Conservation (phyloP, 2,888 invertebrate species). For the Smittia aterrima region DNA sequence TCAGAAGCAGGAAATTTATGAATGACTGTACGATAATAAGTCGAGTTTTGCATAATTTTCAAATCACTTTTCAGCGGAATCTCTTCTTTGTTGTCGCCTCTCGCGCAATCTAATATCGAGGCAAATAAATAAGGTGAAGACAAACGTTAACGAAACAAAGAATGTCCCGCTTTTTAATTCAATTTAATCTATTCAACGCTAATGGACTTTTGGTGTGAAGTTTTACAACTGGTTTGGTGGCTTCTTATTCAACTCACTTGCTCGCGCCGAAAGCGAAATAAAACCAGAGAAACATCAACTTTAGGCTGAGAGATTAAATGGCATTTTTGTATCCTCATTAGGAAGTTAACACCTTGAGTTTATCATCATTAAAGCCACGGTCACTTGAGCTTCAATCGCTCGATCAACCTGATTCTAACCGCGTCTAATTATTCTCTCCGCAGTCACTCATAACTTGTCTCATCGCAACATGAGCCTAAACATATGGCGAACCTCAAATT, state of each 20-base stretch:
- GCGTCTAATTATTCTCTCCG: not conserved
- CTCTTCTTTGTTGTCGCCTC: slow-evolving; percentile 24
- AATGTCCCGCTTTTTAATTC: slow-evolving; percentile 41
- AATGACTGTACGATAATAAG: slow-evolving; percentile 28
- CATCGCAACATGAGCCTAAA: slow-evolving; percentile 1
- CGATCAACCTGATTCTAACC: not conserved
- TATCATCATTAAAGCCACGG: slow-evolving; percentile 31
- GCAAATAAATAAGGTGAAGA: slow-evolving; percentile 13
- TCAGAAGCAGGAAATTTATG: slow-evolving; percentile 41
- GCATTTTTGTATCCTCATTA: slow-evolving; percentile 35
- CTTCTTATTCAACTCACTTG: slow-evolving; percentile 39
- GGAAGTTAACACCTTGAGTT: slow-evolving; percentile 39
- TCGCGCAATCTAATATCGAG: slow-evolving; percentile 36
- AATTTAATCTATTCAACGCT: slow-evolving; percentile 42
- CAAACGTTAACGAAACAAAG: slow-evolving; percentile 26
- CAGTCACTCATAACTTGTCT: not conserved
- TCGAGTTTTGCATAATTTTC: slow-evolving; percentile 40
- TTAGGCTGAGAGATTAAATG: slow-evolving; percentile 33
- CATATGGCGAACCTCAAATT: not conserved
- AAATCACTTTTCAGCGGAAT: slow-evolving; percentile 36
- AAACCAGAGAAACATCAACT: slow-evolving; percentile 12
- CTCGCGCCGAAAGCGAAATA: slow-evolving; percentile 8
- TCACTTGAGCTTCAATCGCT: slow-evolving; percentile 16
- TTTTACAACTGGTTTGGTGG: slow-evolving; percentile 41
- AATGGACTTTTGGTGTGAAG: slow-evolving; percentile 42